These are phyloP conservation scores for Halisarca cf. caerulea DNA, from an alignment of 37 sponge, comb jelly and placozoan species.

Conservation along the genomic window DNA sequence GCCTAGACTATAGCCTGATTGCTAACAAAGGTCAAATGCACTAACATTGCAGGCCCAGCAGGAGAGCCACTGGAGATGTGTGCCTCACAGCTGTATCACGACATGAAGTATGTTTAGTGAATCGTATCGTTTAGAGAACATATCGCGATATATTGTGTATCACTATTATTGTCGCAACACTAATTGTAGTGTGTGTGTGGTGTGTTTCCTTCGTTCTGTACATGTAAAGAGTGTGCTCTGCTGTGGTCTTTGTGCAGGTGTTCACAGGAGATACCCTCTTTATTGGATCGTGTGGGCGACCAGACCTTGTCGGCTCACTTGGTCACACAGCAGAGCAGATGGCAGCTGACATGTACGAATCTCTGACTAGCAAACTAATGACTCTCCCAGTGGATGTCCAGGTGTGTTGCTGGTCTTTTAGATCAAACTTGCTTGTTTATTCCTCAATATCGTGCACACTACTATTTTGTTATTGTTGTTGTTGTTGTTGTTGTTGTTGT, in stretches of 20 bases:
- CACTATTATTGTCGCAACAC: neutral
- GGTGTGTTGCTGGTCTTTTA: constrained; percentile 37
- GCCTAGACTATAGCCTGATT: too few relatives aligned
- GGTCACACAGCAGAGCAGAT: constrained; percentile 77
- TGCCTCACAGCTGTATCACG: too few relatives aligned
- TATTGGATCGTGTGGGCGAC: constrained; percentile 90
- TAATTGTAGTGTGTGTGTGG: neutral
- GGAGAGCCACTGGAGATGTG: too few relatives aligned
- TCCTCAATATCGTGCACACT: too few relatives aligned
- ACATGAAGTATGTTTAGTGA: too few relatives aligned
- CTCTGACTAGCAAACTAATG: constrained; percentile 61
- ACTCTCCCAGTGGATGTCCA: constrained; percentile 75
- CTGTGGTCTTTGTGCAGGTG: constrained; percentile 32
- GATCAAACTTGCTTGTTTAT: neutral
- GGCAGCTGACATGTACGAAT: constrained; percentile 76
- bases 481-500: neutral
- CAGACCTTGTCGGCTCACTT: constrained; percentile 80
- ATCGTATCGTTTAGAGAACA: too few relatives aligned
- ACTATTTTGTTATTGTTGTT: too few relatives aligned
- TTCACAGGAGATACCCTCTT: constrained; percentile 95
- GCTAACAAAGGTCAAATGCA: too few relatives aligned
- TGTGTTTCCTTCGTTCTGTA: neutral
- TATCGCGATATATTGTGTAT: neutral
- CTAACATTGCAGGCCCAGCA: too few relatives aligned
- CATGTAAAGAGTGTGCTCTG: too few relatives aligned